These are phyloP conservation scores for Intellagama lesueurii DNA, from an alignment of 2,797 vertebrate genomes.

Conservation along the genomic window DNA sequence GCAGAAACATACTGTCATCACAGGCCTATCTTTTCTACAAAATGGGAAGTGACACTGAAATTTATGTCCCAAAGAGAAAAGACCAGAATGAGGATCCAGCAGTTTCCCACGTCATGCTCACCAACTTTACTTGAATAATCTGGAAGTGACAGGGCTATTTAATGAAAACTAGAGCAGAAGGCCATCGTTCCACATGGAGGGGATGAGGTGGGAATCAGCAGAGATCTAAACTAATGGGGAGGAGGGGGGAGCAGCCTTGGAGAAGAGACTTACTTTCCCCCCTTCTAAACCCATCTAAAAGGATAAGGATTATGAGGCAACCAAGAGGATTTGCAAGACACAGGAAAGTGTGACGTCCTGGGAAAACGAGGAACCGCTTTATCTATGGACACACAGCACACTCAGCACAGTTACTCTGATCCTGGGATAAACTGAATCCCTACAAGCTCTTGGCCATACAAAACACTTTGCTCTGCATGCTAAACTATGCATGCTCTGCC, in stretches of 20 bases:
- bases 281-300: constrained; percentile 3
- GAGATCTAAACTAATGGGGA: neutral
- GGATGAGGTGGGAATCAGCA: neutral
- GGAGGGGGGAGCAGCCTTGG: neutral
- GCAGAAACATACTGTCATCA: neutral
- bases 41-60: neutral
- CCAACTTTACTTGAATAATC: constrained; percentile 33
- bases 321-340: constrained; percentile 13
- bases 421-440: neutral
- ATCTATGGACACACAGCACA: neutral
- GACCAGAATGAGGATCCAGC: neutral
- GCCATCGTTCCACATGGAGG: neutral
- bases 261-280: neutral
- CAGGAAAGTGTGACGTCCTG: neutral
- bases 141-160: constrained; percentile 31
- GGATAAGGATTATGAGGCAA: neutral
- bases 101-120: neutral
- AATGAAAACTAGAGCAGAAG: constrained; percentile 14
- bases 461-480: neutral
- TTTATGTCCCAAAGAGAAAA: neutral
- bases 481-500: neutral
- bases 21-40: neutral
- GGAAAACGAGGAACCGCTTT: constrained; percentile 12
- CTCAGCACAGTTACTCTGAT: neutral
- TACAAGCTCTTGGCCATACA: neutral